Evolutionary conservation across 1,140 invertebrate species (phyloP).

Genomic region (Vanessa atalanta): DNA sequence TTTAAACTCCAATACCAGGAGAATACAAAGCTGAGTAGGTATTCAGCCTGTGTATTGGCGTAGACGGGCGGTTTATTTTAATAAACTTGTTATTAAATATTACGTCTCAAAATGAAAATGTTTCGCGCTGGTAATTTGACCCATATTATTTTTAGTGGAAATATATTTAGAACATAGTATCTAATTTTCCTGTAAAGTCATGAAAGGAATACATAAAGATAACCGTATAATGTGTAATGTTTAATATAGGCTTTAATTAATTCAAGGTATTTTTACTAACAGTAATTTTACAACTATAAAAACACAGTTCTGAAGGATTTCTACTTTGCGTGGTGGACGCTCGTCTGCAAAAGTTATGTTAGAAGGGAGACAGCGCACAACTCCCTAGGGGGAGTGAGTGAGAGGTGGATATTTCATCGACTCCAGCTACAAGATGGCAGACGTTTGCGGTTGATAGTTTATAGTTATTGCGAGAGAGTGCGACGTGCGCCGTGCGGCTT

Average conservation of each 20-base stretch:
- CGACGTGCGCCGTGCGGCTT: conserved; percentile 70
- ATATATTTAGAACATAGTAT: neutral
- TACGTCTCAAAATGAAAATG: neutral
- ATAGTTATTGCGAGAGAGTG: conserved; percentile 78
- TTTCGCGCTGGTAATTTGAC: neutral
- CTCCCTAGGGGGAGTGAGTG: conserved; percentile 53
- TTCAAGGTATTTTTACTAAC: conserved; percentile 1
- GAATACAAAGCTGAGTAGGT: conserved; percentile 66
- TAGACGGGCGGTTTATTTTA: conserved; percentile 35
- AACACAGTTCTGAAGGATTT: conserved; percentile 44
- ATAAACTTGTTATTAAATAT: neutral
- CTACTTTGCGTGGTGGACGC: conserved; percentile 47
- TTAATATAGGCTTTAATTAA: neutral
- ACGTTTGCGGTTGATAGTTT: conserved; percentile 80
- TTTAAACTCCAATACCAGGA: conserved; percentile 75
- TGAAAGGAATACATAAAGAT: neutral
- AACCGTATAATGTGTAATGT: conserved; percentile 8
- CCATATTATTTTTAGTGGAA: neutral
- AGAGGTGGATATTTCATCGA: conserved; percentile 74
- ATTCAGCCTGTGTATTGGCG: conserved; percentile 48
- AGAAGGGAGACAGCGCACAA: conserved; percentile 53
- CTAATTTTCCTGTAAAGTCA: no score
- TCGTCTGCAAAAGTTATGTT: conserved; percentile 54
- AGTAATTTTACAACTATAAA: conserved; percentile 40
- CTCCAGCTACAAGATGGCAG: conserved; percentile 76